These are phyloP conservation scores for Drosophila oshimai DNA, from an alignment of 1,140 invertebrate genomes.

Conservation along the genomic window DNA sequence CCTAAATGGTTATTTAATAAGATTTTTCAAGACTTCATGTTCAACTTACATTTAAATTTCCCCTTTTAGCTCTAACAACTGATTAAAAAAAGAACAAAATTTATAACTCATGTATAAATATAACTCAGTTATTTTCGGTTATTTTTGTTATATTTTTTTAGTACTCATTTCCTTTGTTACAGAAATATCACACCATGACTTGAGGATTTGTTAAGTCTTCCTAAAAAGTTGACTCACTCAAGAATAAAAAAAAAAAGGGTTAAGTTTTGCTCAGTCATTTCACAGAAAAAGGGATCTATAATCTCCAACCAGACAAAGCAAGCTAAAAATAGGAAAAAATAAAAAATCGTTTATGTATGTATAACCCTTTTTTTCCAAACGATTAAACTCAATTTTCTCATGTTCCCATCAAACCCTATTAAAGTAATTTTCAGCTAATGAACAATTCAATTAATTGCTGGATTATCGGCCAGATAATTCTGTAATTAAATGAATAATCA, in stretches of 20 bases:
- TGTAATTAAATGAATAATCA: slow-evolving; percentile 7
- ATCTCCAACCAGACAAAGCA: neutral
- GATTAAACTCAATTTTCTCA: neutral
- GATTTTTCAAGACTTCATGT: too few relatives aligned
- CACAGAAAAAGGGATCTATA: neutral
- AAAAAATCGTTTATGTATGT: too few relatives aligned
- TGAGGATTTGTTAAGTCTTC: neutral
- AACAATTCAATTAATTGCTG: neutral
- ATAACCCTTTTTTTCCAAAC: neutral
- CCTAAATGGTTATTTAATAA: too few relatives aligned
- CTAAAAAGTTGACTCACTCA: neutral
- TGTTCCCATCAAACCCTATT: neutral
- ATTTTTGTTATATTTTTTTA: neutral
- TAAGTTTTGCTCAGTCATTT: slow-evolving; percentile 5
- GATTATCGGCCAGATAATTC: neutral
- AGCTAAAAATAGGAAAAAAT: neutral
- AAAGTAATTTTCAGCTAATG: neutral
- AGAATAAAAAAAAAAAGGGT: neutral
- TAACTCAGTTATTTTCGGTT: neutral
- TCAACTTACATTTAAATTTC: too few relatives aligned
- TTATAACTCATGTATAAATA: neutral
- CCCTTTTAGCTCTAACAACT: too few relatives aligned
- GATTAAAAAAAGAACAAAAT: too few relatives aligned
- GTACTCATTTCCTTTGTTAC: slow-evolving; percentile 8
- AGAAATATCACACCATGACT: slow-evolving; percentile 5